Percentiles rank a stretch among this genome's conserved stretches.
Conservation (phyloP, 2,797 vertebrate genomes). For the Setipinna tenuifilis region DNA sequence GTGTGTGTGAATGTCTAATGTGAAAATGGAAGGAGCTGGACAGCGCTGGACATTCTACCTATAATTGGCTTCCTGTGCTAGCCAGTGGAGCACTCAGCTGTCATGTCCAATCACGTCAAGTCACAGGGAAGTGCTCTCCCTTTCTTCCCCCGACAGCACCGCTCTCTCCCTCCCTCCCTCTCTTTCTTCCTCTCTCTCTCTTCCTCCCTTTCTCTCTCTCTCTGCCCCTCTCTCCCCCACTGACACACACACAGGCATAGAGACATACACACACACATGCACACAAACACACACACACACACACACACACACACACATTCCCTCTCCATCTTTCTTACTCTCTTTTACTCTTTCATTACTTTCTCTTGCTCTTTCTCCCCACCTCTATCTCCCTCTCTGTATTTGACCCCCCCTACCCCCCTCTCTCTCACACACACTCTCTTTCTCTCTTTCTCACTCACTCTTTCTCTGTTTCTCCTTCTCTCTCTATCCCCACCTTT, state of each 20-base stretch:
- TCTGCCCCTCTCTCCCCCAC: background rate
- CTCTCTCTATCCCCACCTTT: background rate
- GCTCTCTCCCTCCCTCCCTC: background rate
- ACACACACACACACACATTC: background rate
- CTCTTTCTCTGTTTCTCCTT: background rate
- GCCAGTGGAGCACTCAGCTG: constrained; percentile 37
- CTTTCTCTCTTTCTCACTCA: background rate
- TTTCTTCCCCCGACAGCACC: background rate
- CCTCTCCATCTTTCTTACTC: background rate
- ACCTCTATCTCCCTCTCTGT: background rate
- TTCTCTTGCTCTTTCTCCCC: background rate
- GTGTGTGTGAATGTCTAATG: background rate
- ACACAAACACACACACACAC: constrained; percentile 41
- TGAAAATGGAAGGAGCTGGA: background rate
- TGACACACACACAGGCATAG: constrained; percentile 38
- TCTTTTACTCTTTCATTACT: background rate
- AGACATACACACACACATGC: background rate
- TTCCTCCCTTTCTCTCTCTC: background rate
- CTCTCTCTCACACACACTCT: background rate
- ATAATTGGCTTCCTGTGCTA: constrained; percentile 34
- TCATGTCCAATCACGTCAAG: constrained; percentile 33
- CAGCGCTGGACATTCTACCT: constrained; percentile 32
- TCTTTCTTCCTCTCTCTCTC: constrained; percentile 2
- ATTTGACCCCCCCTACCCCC: background rate
- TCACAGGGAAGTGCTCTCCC: background rate